phyloP scores from a whole-genome alignment of 2,888 invertebrate species.

The Cephus pygmeus region DNA sequence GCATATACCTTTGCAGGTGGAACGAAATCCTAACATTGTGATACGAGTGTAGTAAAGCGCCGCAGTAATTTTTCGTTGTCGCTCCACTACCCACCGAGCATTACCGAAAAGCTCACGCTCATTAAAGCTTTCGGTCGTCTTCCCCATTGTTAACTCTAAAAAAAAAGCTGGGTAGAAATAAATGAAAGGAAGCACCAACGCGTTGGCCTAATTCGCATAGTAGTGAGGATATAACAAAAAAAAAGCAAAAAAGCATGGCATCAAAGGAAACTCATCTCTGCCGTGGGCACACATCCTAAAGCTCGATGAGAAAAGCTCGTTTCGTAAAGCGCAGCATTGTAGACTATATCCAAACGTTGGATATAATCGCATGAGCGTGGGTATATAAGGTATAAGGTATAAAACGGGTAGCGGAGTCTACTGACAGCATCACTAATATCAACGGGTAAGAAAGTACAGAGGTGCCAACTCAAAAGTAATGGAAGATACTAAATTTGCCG shows the following conservation, averaged over 20 bases:
- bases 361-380: neutral
- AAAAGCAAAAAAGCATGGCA: neutral
- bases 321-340: neutral
- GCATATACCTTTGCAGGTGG: too few relatives aligned
- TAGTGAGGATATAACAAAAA: neutral
- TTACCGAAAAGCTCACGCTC: neutral
- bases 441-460: too few relatives aligned
- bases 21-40: neutral
- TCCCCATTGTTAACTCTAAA: neutral
- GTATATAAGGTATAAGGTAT: neutral
- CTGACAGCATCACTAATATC: too few relatives aligned
- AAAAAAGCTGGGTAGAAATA: neutral
- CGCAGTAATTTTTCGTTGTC: neutral
- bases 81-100: neutral
- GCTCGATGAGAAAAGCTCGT: neutral
- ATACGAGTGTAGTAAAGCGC: neutral
- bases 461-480: too few relatives aligned
- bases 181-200: neutral
- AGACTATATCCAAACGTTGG: neutral
- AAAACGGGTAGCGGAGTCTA: neutral
- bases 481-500: too few relatives aligned
- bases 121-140: neutral
- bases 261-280: neutral
- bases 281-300: neutral
- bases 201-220: neutral